A percentile compares a stretch with the other conserved stretches of the same genome.
These are phyloP conservation scores for Aeoliscus strigatus DNA, from an alignment of 2,797 vertebrate species.

Conservation along the genomic window DNA sequence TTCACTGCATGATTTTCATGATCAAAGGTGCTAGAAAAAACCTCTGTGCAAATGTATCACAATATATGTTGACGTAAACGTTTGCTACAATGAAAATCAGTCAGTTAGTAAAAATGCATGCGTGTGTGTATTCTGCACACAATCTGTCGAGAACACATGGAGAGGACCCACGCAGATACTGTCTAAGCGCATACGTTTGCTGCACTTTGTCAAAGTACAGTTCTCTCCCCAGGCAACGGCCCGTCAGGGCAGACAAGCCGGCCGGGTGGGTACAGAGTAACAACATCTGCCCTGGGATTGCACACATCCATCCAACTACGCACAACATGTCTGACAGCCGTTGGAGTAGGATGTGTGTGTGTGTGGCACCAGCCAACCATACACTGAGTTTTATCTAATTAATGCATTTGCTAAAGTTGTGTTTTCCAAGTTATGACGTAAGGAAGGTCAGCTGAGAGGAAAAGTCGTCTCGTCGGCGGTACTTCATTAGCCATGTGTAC, in stretches of 20 bases:
- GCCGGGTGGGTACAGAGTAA: conserved; percentile 62
- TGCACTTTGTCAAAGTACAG: conserved; percentile 32
- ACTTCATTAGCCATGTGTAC: conserved; percentile 55
- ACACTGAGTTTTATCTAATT: conserved; percentile 22
- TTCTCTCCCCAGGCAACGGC: conserved; percentile 60
- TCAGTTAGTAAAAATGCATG: conserved; percentile 24
- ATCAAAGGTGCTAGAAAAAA: too few relatives aligned
- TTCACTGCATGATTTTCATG: too few relatives aligned
- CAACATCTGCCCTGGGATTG: conserved; percentile 74
- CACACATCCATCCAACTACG: conserved; percentile 72
- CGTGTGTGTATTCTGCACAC: conserved; percentile 43
- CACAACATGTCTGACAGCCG: conserved; percentile 45
- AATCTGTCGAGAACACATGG: conserved; percentile 37
- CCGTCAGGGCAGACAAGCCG: conserved; percentile 67
- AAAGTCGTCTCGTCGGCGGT: conserved; percentile 24
- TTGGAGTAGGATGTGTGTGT: conserved; percentile 17
- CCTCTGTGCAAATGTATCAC: too few relatives aligned
- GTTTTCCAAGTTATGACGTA: conserved; percentile 43
- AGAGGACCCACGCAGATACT: conserved; percentile 53
- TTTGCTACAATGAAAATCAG: conserved; percentile 7
- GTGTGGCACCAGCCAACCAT: too few relatives aligned
- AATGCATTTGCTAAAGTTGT: conserved; percentile 25
- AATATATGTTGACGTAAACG: conserved; percentile 2
- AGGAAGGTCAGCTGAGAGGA: conserved; percentile 51
- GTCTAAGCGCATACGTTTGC: conserved; percentile 51